A percentile compares a stretch with the other conserved stretches of the same genome.
These are phyloP conservation scores for Momotus momota DNA, from an alignment of 2,797 vertebrate species.

Conservation along the genomic window DNA sequence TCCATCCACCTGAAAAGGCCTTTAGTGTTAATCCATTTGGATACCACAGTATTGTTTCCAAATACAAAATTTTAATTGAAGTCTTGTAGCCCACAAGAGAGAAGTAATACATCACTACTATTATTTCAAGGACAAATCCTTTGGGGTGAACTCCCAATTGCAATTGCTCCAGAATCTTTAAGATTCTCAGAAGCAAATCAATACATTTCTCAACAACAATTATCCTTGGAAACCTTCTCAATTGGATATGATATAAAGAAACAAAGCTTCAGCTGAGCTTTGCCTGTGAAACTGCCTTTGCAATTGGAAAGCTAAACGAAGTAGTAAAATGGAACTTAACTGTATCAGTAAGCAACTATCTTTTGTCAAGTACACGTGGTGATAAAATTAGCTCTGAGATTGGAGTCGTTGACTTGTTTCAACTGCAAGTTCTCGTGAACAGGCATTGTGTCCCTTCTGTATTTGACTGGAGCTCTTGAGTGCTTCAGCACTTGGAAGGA, in stretches of 20 bases:
- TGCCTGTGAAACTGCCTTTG: neutral
- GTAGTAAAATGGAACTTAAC: neutral
- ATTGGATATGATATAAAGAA: constrained; percentile 3
- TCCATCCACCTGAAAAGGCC: neutral
- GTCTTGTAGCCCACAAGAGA: neutral
- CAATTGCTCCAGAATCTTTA: constrained; percentile 26
- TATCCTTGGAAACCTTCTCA: constrained; percentile 27
- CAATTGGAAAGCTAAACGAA: constrained; percentile 14
- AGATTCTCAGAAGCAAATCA: constrained; percentile 32
- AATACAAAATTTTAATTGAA: constrained; percentile 34
- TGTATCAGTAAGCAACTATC: neutral
- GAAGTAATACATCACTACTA: neutral
- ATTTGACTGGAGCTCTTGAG: neutral
- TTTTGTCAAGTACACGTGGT: neutral
- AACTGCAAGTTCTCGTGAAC: neutral
- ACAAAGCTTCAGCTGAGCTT: constrained; percentile 13
- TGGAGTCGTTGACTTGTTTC: neutral
- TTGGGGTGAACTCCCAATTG: neutral
- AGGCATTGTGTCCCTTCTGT: neutral
- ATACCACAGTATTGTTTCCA: neutral
- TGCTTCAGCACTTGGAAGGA: neutral
- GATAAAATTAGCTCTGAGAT: neutral
- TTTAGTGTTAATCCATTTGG: neutral
- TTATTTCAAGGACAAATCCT: constrained; percentile 16
- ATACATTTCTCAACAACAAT: neutral